Base-by-base conservation (phyloP, 2,888 invertebrate species). In the Lycophotia porphyrea region DNA sequence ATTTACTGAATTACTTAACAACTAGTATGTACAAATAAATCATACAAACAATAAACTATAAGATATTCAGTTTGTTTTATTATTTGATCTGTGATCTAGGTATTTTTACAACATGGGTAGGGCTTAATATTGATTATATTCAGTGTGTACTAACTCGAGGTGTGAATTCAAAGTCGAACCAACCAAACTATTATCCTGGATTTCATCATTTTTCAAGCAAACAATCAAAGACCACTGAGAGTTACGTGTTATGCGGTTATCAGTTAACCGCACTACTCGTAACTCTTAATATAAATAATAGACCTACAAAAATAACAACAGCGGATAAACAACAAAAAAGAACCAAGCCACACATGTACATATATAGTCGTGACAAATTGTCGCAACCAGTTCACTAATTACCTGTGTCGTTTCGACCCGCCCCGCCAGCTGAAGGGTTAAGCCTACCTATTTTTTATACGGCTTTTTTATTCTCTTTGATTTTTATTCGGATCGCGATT, bases 371-470 rank as follows among this genome's bases (percentile, higher is more conserved):
- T 87, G 87, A 87, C 85, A 87, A 87, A 87, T 87, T 84, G 87
- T 85, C 70, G 78, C 84, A 84, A 84, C 82, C 85, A 84, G 86
- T 83, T 80, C 87, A 88, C 88, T 88, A 89, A 89, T 89, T 89
- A 88, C 87, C 79, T 86, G 84, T 84, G 85, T 85, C 84, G 85
- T 84, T 86, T 84, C 83, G 84, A 85, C 84, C 87, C 87, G 84
- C 85, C 84, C 86, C 82, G 67, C 77, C 80, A 76, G 80, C 72
- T 78, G 82, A 78, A 80, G 93, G 93, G 94, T 93, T 94, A 92
- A 93, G 90, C 91, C 89, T 88, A 82, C 89, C 88, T 87, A 91
- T 91, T 92, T 86, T 91, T 90, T 89, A 85, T 68, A 69, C 80
- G 69, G 72, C 67, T 78, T 82, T 85, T 84, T 81, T 83, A 61